Evolutionary conservation across 2,113 vertebrate genomes (phyloP).

Genomic region (Microcebus ravelobensis): DNA sequence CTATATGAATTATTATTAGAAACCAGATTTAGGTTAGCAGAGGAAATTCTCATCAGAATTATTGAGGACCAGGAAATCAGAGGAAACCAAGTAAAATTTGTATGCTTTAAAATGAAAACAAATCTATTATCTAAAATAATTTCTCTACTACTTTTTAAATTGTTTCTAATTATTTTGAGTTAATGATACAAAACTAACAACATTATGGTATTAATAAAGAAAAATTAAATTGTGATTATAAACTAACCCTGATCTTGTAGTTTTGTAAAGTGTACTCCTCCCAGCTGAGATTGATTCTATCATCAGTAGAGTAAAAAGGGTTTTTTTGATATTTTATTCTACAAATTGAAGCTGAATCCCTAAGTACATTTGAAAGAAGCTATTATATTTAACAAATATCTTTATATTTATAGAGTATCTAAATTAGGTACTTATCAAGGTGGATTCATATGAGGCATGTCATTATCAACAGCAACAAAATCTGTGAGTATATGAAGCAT

Average conservation of each 20-base stretch:
- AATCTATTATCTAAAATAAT: constrained; percentile 45
- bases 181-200: constrained; percentile 53
- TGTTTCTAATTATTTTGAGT: constrained; percentile 54
- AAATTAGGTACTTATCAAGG: constrained; percentile 34
- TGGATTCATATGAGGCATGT: constrained; percentile 34
- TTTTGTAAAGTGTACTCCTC: neutral
- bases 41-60: neutral
- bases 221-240: neutral
- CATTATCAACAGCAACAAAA: neutral
- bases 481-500: constrained; percentile 54
- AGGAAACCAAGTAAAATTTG: constrained; percentile 48
- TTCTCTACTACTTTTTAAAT: constrained; percentile 34
- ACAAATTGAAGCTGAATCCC: neutral
- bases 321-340: neutral
- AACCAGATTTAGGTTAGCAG: constrained; percentile 5
- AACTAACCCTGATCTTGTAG: neutral
- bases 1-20: neutral
- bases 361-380: constrained; percentile 7
- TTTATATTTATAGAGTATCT: constrained; percentile 51
- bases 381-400: constrained; percentile 6
- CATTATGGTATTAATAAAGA: constrained; percentile 41
- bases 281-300: neutral
- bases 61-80: constrained; percentile 47
- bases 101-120: constrained; percentile 20
- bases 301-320: neutral